Percentiles rank a stretch among this genome's conserved stretches.
Conservation (phyloP, 2,113 vertebrate genomes). For the Rhynchomys soricoides region DNA sequence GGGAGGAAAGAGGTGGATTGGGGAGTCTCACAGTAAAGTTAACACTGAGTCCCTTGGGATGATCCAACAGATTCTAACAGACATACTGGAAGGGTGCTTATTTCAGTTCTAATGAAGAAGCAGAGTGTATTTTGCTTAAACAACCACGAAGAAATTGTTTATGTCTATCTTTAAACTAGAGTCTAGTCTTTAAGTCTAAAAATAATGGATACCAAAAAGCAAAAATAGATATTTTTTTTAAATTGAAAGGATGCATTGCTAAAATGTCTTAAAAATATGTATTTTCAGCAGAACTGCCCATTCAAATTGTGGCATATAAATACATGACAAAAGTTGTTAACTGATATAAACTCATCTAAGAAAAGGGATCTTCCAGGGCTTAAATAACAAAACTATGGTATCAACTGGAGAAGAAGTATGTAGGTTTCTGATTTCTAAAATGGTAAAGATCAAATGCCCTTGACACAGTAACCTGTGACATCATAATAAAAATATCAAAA, state of each 20-base stretch:
- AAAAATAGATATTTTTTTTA: not conserved
- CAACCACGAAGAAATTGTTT: conserved; percentile 34
- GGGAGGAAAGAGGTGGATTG: not conserved
- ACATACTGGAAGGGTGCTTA: not conserved
- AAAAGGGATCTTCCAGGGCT: not conserved
- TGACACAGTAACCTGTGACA: not conserved
- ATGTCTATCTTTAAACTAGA: conserved; percentile 46
- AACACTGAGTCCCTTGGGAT: not conserved
- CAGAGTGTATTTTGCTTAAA: conserved; percentile 39
- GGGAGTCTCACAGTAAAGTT: not conserved
- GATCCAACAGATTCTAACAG: not conserved
- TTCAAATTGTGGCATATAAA: conserved; percentile 4
- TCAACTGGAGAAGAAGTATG: not conserved
- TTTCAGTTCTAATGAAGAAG: conserved; percentile 25
- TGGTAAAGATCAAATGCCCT: conserved; percentile 46
- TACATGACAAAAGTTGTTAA: not conserved
- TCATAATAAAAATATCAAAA: not conserved
- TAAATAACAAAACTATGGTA: not conserved
- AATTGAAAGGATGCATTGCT: not conserved
- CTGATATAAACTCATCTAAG: not conserved
- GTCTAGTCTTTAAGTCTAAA: conserved; percentile 41
- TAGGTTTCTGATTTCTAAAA: conserved; percentile 47
- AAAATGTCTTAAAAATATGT: not conserved
- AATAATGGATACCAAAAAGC: conserved; percentile 6
- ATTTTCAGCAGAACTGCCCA: not conserved